Evolutionary conservation across 2,113 vertebrate species (phyloP), one percentile per base, ranked within the genome.

Genomic region (Petrocephalus zakoni): DNA sequence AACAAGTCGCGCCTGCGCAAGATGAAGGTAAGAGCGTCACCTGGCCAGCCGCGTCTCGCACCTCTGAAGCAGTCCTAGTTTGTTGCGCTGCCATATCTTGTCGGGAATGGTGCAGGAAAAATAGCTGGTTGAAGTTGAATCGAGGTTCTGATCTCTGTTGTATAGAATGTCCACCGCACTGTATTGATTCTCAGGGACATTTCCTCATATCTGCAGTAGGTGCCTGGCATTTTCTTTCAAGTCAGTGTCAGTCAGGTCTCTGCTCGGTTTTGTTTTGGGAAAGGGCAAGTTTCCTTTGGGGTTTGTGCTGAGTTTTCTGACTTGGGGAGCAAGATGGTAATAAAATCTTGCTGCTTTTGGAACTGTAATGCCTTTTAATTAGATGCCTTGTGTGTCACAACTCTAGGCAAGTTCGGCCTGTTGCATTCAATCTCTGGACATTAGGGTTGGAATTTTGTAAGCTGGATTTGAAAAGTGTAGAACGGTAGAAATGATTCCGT

Each of bases 1-100:
- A 99, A 99, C 92, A 99, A 99, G 94, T 99, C 98, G 87, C 97
- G 98, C 89, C 97, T 99, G 87, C 97, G 98, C 90, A 99, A 99
- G 93, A 99, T 99, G 98, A 99, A 99, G 97, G 97, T 98, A 95
- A 85, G 84, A 15, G 4, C 21, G 17, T 29, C 56, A 22, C 11
- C 34, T 51, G 46, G 4, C 22, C 6, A 4, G 2, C 2, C 13
- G 13, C 17, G 17, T 13, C 5, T 78, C 17, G 15, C 34, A 42
- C 42, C 34, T 42, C 34, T 42, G 0, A 17, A 19, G 4, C 17
- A 17, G 13, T 78, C 15, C 0, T 75, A 75, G 34, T 5, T 17
- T 37, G 17, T 75, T 29, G 25, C 34, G 29, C 37, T 78, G 5
- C 72, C 42, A 4, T 29, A 13, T 78, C 34, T 75, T 37, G 25